Evolutionary conservation across 2,797 vertebrate genomes (phyloP).

Genomic region (Bradypus variegatus): DNA sequence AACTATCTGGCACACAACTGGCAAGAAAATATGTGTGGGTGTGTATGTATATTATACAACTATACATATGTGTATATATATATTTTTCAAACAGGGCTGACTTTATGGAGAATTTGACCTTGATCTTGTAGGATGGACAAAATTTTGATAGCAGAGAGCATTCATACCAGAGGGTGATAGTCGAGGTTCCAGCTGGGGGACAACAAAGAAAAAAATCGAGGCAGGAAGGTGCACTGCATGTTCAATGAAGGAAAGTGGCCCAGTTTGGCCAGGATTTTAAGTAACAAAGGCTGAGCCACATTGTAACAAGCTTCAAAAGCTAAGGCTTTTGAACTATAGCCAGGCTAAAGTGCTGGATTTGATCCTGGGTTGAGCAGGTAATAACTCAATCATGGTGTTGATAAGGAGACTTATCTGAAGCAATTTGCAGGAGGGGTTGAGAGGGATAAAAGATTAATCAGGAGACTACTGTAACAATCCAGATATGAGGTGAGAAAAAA

Average conservation of each 20-base stretch:
- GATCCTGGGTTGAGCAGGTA: not conserved
- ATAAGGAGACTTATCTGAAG: not conserved
- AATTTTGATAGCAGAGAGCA: not conserved
- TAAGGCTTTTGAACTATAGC: not conserved
- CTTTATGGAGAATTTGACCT: not conserved
- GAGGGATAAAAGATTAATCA: too few relatives aligned
- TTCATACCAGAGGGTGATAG: not conserved
- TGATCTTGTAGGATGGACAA: not conserved
- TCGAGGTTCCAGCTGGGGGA: not conserved
- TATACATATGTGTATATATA: rapidly evolving
- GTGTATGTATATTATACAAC: not conserved
- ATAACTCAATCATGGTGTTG: not conserved
- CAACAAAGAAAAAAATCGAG: not conserved
- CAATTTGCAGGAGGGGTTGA: rapidly evolving
- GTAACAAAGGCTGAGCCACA: not conserved
- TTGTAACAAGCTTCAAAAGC: not conserved
- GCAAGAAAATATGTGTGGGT: not conserved
- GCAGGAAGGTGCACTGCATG: not conserved
- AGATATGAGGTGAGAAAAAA: not conserved
- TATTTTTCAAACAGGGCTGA: not conserved
- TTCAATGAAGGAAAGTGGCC: not conserved
- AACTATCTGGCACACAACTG: not conserved
- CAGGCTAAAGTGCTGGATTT: not conserved
- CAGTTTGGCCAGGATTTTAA: not conserved
- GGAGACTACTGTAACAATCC: not conserved